Conservation (phyloP, 1,140 invertebrate species). For the Penaeus japonicus region DNA sequence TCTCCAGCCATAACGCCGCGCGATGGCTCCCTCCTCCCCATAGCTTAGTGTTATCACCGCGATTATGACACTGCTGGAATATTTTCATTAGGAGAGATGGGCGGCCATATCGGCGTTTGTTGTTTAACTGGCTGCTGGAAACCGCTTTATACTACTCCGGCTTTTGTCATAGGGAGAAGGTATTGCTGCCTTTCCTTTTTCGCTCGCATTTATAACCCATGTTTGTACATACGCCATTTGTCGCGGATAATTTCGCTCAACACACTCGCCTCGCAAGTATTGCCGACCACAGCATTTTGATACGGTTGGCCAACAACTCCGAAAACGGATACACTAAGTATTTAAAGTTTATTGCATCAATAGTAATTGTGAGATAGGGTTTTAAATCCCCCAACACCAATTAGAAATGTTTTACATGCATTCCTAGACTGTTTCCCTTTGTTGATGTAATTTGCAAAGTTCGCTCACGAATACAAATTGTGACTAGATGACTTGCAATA, state of each 20-base stretch:
- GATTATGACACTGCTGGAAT: background rate
- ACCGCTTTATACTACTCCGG: background rate
- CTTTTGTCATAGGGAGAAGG: background rate
- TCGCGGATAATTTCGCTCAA: background rate
- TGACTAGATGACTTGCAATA: background rate
- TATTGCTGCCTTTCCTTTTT: background rate
- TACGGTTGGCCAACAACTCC: background rate
- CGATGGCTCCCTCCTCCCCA: background rate
- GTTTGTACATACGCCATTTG: background rate
- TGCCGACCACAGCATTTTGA: background rate
- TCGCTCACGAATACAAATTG: constrained; percentile 24
- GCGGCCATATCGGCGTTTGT: background rate
- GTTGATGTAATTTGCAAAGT: constrained; percentile 32
- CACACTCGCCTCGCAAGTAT: background rate
- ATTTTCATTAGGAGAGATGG: constrained; percentile 1
- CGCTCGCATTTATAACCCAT: background rate
- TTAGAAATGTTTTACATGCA: constrained; percentile 35
- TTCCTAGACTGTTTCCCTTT: constrained; percentile 10
- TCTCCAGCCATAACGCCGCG: too few relatives aligned
- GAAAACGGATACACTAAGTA: constrained; percentile 18
- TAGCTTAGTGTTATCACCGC: background rate
- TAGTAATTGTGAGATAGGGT: constrained; percentile 33
- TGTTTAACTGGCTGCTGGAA: background rate
- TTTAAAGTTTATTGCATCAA: constrained; percentile 36
- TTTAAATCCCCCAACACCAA: constrained; percentile 33